Evolutionary conservation across 1,140 invertebrate genomes (phyloP), one percentile per base, ranked within the genome.

Genomic region (Frieseomelitta varia): DNA sequence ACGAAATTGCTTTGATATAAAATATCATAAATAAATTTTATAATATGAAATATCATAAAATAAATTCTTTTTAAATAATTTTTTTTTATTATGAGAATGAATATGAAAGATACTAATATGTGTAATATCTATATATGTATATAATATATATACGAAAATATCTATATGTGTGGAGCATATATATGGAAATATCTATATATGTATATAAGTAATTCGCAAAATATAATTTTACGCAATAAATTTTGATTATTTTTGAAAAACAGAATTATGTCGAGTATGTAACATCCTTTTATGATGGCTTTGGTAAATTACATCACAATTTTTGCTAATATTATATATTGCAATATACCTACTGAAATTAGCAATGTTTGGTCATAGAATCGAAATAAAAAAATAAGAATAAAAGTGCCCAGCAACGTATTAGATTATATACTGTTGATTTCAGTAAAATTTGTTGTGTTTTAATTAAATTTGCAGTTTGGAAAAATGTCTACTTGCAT

Each of bases 391-490:
- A 71, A 58, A 83, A 58, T 61, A 55, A 83, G 34, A 61, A 51
- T 19, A 61, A 51, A 75, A 39, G 75, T 77, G 73, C 74, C 58
- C 79, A 56, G 63, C 72, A 85, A 87, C 75, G 76, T 8, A 19
- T 58, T 51, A 15, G 21, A 55, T 67, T 58, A 85, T 0, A 58
- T 19, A 27, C 30, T 24, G 51, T 73, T 53, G 30, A 55, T 80
- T 47, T 30, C n/a, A 19, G 8, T 81, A 17, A 27, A 80, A 68
- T 58, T 74, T 58, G 15, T 58, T 10, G 81, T 81, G 63, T 68
- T 81, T 53, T 85, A 67, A 81, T 58, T 58, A 85, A 85, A 85
- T 85, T 85, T 27, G 6, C 68, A 53, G 83, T 85, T 85, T 11
- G 12, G n/a, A 56, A 17, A 61, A 77, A 51, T 61, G n/a, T 17